Evolutionary conservation across 2,113 vertebrate genomes (phyloP).

Genomic region (Ciconia boyciana): DNA sequence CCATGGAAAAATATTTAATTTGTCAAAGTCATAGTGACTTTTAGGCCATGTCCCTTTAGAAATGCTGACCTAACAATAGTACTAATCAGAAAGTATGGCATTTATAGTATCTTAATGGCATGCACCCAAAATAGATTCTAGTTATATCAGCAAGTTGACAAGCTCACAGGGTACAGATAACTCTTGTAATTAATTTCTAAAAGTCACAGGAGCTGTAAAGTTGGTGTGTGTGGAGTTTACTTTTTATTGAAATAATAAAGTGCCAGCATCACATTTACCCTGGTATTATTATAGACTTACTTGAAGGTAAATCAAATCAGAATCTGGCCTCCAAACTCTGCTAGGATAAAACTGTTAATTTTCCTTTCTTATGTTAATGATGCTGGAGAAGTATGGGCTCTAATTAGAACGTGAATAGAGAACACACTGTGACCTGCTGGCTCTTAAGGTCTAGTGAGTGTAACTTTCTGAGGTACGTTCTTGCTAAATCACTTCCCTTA

Average conservation of each 20-base stretch:
- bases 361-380: neutral
- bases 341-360: neutral
- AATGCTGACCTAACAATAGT: slow-evolving; percentile 61
- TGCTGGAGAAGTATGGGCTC: neutral
- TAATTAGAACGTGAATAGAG: slow-evolving; percentile 48
- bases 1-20: slow-evolving; percentile 19
- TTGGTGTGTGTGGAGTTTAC: slow-evolving; percentile 17
- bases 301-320: neutral
- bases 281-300: neutral
- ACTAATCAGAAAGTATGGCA: slow-evolving; percentile 60
- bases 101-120: slow-evolving; percentile 69
- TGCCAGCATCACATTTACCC: neutral
- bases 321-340: neutral
- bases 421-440: slow-evolving; percentile 30
- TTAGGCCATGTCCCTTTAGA: slow-evolving; percentile 66
- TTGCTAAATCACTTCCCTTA: slow-evolving; percentile 10
- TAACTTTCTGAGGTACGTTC: neutral
- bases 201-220: slow-evolving; percentile 63
- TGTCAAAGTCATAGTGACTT: slow-evolving; percentile 66
- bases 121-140: slow-evolving; percentile 57
- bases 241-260: slow-evolving; percentile 2
- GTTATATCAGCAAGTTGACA: slow-evolving; percentile 66
- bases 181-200: slow-evolving; percentile 68
- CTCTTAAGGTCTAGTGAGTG: neutral
- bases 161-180: slow-evolving; percentile 46